Percentiles rank a stretch among this genome's conserved stretches.
These are phyloP conservation scores for Drosophila pallidifrons DNA, from an alignment of 1,140 invertebrate genomes.

Conservation along the genomic window DNA sequence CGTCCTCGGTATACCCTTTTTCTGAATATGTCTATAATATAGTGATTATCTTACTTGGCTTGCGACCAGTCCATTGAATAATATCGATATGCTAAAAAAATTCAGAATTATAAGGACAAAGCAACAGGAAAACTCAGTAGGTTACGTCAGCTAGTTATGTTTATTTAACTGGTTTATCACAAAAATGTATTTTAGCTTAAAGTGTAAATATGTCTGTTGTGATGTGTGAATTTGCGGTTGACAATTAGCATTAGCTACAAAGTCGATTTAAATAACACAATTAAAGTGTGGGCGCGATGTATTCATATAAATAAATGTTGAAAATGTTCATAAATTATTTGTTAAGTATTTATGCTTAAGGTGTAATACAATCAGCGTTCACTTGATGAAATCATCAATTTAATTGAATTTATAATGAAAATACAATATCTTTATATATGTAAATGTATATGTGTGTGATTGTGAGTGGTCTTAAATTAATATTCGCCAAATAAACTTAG, in stretches of 20 bases:
- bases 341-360: slow-evolving; percentile 53
- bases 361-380: slow-evolving; percentile 37
- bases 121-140: neutral
- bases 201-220: slow-evolving; percentile 51
- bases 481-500: slow-evolving; percentile 72
- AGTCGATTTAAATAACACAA: slow-evolving; percentile 16
- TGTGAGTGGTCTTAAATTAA: slow-evolving; percentile 60
- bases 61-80: too few relatives aligned
- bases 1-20: too few relatives aligned
- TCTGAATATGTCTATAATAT: too few relatives aligned
- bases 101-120: neutral
- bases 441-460: neutral
- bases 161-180: slow-evolving; percentile 77
- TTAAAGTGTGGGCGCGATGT: slow-evolving; percentile 29
- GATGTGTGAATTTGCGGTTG: slow-evolving; percentile 36
- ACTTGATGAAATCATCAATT: too few relatives aligned
- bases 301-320: slow-evolving; percentile 41
- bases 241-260: slow-evolving; percentile 24
- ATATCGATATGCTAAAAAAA: too few relatives aligned
- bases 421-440: slow-evolving; percentile 19
- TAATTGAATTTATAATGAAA: slow-evolving; percentile 11
- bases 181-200: slow-evolving; percentile 77
- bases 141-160: slow-evolving; percentile 31
- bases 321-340: slow-evolving; percentile 61
- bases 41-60: too few relatives aligned